Percentiles rank a stretch among this genome's conserved stretches.
Conservation (phyloP, 2,888 invertebrate species). For the Heteropelma amictum region DNA sequence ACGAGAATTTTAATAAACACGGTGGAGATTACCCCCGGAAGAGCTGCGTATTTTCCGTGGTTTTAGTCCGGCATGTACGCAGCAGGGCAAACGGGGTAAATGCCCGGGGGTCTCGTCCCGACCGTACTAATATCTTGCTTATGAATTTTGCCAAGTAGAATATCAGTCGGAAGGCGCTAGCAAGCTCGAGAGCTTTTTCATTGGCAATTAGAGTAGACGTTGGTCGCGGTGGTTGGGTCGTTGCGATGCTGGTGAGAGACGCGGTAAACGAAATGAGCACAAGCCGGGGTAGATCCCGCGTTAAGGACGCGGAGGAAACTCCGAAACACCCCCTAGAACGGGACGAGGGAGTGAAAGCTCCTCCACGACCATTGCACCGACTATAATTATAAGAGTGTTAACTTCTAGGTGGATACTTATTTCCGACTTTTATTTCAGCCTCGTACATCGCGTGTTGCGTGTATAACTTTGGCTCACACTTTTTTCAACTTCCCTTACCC, state of each 20-base stretch:
- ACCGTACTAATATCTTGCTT: conserved; percentile 50
- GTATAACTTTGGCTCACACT: conserved; percentile 27
- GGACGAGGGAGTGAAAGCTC: conserved; percentile 43
- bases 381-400: conserved; percentile 60
- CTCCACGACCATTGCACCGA: conserved; percentile 50
- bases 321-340: background rate
- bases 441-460: conserved; percentile 27
- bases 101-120: conserved; percentile 10
- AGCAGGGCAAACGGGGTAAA: conserved; percentile 27
- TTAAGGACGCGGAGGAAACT: background rate
- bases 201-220: conserved; percentile 60
- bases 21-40: conserved; percentile 6
- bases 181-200: conserved; percentile 56
- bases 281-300: conserved; percentile 28
- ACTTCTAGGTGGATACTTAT: conserved; percentile 55
- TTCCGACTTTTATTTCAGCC: conserved; percentile 48
- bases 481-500: conserved; percentile 9
- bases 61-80: background rate
- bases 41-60: background rate
- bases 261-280: conserved; percentile 51
- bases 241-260: conserved; percentile 19
- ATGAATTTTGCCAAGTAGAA: conserved; percentile 49
- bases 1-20: conserved; percentile 10
- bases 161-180: conserved; percentile 37
- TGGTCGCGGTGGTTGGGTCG: conserved; percentile 23